Evolutionary conservation across 2,797 vertebrate genomes (phyloP).

Genomic region (Hephaestus fuliginosus): DNA sequence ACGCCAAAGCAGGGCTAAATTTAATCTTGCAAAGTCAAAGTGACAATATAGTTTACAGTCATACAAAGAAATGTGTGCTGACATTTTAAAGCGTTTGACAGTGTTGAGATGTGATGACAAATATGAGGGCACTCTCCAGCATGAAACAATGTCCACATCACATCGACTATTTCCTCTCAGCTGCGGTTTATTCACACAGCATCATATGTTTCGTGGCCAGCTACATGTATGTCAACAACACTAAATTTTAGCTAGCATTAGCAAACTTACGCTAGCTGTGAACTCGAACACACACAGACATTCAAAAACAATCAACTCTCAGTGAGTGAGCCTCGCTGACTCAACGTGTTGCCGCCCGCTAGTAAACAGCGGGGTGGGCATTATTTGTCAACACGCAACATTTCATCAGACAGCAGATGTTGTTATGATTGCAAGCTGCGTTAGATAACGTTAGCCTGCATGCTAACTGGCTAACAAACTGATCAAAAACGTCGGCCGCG

Average conservation of each 20-base stretch:
- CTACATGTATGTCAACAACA: slow-evolving; percentile 43
- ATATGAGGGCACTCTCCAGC: not conserved
- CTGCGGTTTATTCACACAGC: not conserved
- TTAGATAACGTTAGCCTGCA: slow-evolving; percentile 64
- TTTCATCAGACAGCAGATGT: slow-evolving; percentile 64
- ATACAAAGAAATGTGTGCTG: not conserved
- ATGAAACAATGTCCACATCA: not conserved
- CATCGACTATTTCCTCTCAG: not conserved
- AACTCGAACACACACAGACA: not conserved
- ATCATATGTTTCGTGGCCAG: not conserved
- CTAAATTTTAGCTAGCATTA: slow-evolving; percentile 54
- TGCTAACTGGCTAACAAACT: slow-evolving; percentile 61
- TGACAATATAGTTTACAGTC: not conserved
- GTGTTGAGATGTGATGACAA: not conserved
- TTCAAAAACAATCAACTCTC: not conserved
- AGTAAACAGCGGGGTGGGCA: rapidly evolving
- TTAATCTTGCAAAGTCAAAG: not conserved
- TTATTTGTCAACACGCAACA: slow-evolving; percentile 8
- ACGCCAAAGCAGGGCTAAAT: not conserved
- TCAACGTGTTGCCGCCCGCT: rapidly evolving
- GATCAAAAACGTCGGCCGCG: not conserved
- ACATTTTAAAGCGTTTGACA: not conserved
- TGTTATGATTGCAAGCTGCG: slow-evolving; percentile 74
- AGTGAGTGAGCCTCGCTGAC: too few species aligned
- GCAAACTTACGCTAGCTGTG: slow-evolving; percentile 49